Percentiles rank a stretch among this genome's conserved stretches.
phyloP scores from a whole-genome alignment of 2,113 vertebrate species.

The Pandion haliaetus region DNA sequence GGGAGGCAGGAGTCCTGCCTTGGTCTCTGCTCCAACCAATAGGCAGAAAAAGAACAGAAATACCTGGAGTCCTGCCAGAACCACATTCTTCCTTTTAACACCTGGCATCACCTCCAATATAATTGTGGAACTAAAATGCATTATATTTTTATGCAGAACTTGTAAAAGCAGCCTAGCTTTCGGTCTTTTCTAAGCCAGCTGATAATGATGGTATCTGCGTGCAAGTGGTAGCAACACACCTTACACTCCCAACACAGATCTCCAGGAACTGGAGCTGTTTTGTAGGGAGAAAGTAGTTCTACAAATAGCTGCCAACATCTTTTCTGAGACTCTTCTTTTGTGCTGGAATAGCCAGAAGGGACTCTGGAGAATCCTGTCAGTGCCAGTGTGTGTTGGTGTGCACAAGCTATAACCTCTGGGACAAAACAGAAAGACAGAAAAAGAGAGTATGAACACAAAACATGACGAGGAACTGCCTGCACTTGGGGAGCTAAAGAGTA shows the following conservation, averaged over 20 bases:
- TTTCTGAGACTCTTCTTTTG: not conserved
- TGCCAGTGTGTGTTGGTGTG: not conserved
- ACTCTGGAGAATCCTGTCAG: not conserved
- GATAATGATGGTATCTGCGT: not conserved
- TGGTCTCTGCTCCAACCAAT: not conserved
- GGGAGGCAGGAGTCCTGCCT: not conserved
- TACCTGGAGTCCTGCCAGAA: slow-evolving; percentile 10
- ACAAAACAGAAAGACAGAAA: not conserved
- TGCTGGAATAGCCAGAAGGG: slow-evolving; percentile 16
- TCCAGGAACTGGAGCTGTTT: not conserved
- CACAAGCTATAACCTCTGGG: not conserved
- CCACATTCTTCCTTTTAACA: not conserved
- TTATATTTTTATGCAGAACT: not conserved
- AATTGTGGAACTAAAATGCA: not conserved
- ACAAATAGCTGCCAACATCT: not conserved
- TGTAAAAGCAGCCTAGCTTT: not conserved
- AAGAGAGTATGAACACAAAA: not conserved
- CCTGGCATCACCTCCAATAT: not conserved
- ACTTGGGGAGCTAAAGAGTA: not conserved
- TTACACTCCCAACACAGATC: not conserved
- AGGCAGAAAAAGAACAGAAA: not conserved
- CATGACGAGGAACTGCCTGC: not conserved
- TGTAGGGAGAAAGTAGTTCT: not conserved
- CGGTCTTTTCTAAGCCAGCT: not conserved
- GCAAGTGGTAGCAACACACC: not conserved